Evolutionary conservation across 2,113 vertebrate genomes (phyloP).

Genomic region (Nyctereutes procyonoides): DNA sequence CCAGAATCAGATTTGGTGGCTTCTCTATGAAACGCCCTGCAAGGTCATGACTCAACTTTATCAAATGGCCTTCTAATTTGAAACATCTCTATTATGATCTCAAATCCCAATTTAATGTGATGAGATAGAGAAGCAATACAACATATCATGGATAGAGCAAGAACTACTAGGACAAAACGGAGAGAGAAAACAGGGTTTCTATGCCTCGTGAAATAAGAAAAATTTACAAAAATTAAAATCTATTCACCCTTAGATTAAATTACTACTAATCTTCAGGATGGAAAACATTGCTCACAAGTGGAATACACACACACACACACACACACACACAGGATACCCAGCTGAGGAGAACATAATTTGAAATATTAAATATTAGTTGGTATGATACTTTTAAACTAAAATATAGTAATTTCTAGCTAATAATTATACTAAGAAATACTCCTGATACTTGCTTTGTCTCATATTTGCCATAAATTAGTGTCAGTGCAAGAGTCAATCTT

Average conservation of each 20-base stretch:
- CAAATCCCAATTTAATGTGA: constrained; percentile 1
- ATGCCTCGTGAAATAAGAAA: background rate
- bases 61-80: background rate
- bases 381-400: background rate
- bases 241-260: background rate
- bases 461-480: background rate
- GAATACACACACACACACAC: background rate
- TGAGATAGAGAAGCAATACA: background rate
- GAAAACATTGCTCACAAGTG: background rate
- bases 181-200: background rate
- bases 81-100: background rate
- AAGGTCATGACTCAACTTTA: constrained; percentile 41
- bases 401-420: background rate
- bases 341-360: background rate
- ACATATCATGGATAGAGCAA: background rate
- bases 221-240: constrained; percentile 19
- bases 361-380: background rate
- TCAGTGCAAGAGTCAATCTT: background rate
- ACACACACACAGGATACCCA: background rate
- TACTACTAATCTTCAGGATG: background rate
- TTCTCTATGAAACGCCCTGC: constrained; percentile 26
- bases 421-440: background rate
- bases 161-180: background rate
- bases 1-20: background rate
- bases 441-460: background rate